These are phyloP conservation scores for Pristis pectinata DNA, from an alignment of 2,797 vertebrate species.

Conservation along the genomic window DNA sequence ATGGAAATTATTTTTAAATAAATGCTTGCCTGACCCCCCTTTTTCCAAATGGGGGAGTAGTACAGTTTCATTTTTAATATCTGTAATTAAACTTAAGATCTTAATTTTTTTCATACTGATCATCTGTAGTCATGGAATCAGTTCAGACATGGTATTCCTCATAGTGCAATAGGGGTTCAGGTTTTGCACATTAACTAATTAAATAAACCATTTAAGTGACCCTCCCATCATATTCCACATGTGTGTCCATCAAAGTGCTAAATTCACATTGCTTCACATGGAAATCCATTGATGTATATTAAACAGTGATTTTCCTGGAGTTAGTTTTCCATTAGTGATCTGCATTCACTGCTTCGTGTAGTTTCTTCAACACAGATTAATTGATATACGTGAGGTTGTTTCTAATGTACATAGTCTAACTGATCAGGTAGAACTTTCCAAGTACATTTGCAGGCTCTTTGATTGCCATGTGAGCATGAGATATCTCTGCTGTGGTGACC, in stretches of 20 bases:
- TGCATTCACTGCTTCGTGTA: too few relatives aligned
- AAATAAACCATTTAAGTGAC: not conserved
- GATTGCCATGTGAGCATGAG: too few relatives aligned
- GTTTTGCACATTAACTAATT: not conserved
- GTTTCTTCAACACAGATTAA: too few relatives aligned
- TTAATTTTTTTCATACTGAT: too few relatives aligned
- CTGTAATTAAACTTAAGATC: too few relatives aligned
- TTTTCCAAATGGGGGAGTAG: too few relatives aligned
- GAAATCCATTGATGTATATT: too few relatives aligned
- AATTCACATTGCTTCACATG: not conserved
- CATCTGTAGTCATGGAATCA: too few relatives aligned
- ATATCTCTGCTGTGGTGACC: too few relatives aligned
- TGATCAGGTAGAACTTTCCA: not conserved
- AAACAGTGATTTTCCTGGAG: too few relatives aligned
- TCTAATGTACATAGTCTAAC: not conserved
- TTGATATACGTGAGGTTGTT: not conserved
- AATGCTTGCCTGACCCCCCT: not conserved
- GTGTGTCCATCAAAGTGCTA: not conserved
- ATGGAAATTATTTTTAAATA: not conserved
- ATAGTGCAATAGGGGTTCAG: not conserved
- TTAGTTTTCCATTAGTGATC: too few relatives aligned
- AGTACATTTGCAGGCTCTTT: not conserved
- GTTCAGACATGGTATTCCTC: not conserved
- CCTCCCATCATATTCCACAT: not conserved
- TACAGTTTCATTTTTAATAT: too few relatives aligned